A percentile compares a stretch with the other conserved stretches of the same genome.
Evolutionary conservation across 2,113 vertebrate genomes (phyloP).

Genomic region (Sarotherodon lohbergeri): DNA sequence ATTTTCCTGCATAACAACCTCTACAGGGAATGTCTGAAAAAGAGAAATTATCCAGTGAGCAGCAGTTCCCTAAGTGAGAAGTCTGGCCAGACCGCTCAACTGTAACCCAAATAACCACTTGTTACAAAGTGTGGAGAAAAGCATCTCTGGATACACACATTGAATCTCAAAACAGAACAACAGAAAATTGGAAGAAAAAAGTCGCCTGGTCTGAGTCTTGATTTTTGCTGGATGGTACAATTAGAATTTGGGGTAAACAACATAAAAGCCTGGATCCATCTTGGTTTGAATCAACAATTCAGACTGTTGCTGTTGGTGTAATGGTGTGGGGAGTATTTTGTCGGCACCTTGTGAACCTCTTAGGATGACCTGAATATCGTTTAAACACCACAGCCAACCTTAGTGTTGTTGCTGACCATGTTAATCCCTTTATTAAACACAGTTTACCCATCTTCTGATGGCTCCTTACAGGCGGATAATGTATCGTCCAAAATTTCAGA

Average conservation of each 20-base stretch:
- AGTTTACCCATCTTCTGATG: neutral
- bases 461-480: neutral
- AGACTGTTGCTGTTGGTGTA: neutral
- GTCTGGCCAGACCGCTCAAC: neutral
- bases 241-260: neutral
- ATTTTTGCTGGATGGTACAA: neutral
- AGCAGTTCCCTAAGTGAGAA: neutral
- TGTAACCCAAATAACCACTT: neutral
- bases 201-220: neutral
- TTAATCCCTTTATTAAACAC: neutral
- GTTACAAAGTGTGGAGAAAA: neutral
- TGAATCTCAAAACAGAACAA: neutral
- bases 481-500: neutral
- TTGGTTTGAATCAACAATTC: neutral
- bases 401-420: neutral
- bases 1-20: neutral
- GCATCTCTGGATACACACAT: neutral
- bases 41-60: neutral
- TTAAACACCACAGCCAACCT: neutral
- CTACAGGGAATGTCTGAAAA: neutral
- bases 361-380: neutral
- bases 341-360: neutral
- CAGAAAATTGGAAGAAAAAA: neutral
- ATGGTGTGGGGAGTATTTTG: neutral
- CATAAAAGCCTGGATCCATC: neutral